Conservation (phyloP, 2,888 invertebrate species). For the Pheosia tremula region DNA sequence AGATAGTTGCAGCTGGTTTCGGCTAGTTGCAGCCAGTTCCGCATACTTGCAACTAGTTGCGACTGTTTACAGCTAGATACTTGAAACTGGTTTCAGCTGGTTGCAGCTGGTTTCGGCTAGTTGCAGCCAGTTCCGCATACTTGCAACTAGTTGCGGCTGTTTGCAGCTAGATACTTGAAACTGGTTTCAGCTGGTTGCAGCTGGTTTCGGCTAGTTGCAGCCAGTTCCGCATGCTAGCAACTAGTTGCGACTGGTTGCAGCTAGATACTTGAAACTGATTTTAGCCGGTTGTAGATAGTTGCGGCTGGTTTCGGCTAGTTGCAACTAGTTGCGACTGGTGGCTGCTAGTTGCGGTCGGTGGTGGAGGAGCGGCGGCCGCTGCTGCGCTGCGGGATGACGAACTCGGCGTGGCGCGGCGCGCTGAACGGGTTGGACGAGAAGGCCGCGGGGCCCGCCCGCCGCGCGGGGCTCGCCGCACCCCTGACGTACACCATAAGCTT, state of each 20-base stretch:
- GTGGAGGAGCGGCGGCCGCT: conserved; percentile 62
- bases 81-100: too few species aligned
- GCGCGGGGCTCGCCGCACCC: conserved; percentile 13
- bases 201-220: not conserved
- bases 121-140: too few species aligned
- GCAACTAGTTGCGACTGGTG: not conserved
- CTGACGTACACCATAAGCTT: not conserved
- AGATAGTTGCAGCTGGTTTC: not conserved
- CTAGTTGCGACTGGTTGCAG: too few species aligned
- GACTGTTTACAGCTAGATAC: too few species aligned
- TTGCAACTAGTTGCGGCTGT: not conserved
- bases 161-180: not conserved
- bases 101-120: too few species aligned
- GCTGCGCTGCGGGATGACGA: conserved; percentile 77
- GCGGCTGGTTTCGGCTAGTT: not conserved
- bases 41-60: too few species aligned
- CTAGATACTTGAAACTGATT: not conserved
- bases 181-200: not conserved
- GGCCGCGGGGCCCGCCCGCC: conserved; percentile 17
- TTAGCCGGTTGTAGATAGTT: not conserved
- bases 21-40: too few species aligned
- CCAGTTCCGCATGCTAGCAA: not conserved
- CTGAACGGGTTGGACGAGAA: conserved; percentile 59
- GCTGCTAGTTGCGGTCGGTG: conserved; percentile 43
- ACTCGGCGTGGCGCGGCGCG: conserved; percentile 69